These are phyloP conservation scores for Zonotrichia leucophrys DNA, from an alignment of 2,113 vertebrate genomes.

Conservation along the genomic window DNA sequence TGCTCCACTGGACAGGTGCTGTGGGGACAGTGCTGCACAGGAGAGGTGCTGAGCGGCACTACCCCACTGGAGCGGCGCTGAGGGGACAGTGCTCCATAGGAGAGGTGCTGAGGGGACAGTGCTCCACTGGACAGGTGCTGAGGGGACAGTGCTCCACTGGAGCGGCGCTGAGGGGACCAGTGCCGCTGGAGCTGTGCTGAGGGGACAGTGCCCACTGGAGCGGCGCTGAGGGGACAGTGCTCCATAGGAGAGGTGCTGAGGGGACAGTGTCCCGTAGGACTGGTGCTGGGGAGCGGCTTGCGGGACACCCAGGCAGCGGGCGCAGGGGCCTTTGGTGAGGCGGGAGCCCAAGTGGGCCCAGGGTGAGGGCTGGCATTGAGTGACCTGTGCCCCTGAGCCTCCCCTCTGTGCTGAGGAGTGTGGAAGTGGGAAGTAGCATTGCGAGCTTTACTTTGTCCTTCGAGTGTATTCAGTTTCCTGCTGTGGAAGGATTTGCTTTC, in stretches of 20 bases:
- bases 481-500: background rate
- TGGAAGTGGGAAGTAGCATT: accelerated
- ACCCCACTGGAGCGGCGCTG: no score
- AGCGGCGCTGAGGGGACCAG: no score
- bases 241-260: background rate
- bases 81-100: accelerated
- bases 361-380: accelerated
- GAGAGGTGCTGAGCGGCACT: background rate
- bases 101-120: background rate
- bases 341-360: background rate
- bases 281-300: background rate
- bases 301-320: background rate
- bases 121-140: no score
- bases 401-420: accelerated
- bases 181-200: background rate
- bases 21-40: accelerated
- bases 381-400: background rate
- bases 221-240: no score
- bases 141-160: background rate
- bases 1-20: no score
- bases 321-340: background rate
- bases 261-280: accelerated
- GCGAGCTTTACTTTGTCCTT: background rate
- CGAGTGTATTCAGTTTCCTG: accelerated
- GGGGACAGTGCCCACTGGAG: background rate